Base-by-base conservation (phyloP, 2,888 invertebrate genomes). In the Panzeria rudis region DNA sequence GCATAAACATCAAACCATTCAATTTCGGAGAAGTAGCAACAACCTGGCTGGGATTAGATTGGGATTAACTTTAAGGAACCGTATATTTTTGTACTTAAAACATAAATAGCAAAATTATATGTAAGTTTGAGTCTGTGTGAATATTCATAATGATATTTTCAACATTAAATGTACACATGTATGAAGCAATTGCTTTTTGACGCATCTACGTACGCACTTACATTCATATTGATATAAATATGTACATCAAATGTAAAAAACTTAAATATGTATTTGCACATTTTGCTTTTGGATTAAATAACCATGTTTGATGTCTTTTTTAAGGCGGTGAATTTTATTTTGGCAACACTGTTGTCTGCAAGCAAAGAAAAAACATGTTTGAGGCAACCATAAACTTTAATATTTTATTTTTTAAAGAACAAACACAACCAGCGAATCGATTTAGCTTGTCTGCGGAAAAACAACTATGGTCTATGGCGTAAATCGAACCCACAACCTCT, bases 11-110 rank as follows among this genome's bases (percentile, higher is more conserved):
- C 59, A 52, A 62, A 52, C 50, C 41, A 23, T 41, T 35, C 50
- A 17, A 62, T 62, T 62, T 44, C 15, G 52, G 35, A 75, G 44
- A 52, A 78, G 38, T 41, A 78, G 62, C 68, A 85, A 80, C 81
- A 85, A 85, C 85, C 82, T 85, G 82, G 82, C 47, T 71, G 71
- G 78, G 78, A 85, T 82, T 85, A 78, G 78, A 71, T 20, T 71
- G 78, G 69, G 78, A 85, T 85, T 85, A 85, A 78, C 69, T 75
- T 85, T 82, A 82, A 85, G 85, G 77, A 78, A 82, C 85, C 85
- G 78, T 78, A 85, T 82, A 79, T 85, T 66, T 73, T 75, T 73
- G 35, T 82, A 66, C 62, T 82, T 64, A 69, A 78, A 81, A 85
- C 11, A 81, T 59, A 64, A 79, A 79, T 56, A 79, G 23, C 25